Evolutionary conservation across 2,888 invertebrate species (phyloP), one percentile per base, ranked within the genome.

Genomic region (Eupithecia vulgata): DNA sequence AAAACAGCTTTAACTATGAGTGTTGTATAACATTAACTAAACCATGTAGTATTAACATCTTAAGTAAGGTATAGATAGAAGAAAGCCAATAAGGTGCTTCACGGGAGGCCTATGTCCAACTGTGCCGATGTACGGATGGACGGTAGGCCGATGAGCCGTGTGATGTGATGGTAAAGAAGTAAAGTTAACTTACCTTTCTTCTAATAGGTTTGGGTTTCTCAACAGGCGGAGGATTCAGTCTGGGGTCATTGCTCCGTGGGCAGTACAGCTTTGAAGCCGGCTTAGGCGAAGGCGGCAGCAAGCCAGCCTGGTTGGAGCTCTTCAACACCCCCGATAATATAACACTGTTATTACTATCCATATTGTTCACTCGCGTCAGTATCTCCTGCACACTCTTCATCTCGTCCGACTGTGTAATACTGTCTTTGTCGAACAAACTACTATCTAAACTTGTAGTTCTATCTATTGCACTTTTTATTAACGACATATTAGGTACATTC

Each of bases 391-490:
- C 94, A 82, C 91, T 94, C 77, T 89, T 91, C 82, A 94, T 84
- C 71, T 95, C 95, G 77, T 94, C 94, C 81, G 86, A 91, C 52
- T 87, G 89, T 75, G 90, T 89, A 79, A 87, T 86, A 83, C 87
- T 88, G 82, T 90, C 91, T 79, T 90, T 91, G 82, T 91, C 92
- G 76, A 92, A 92, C 81, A 93, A 85, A 87, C 90, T 88, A 86
- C 83, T 89, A 81, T 94, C 93, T 87, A 93, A 88, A 87, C 88
- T 91, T 85, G 92, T 91, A 87, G 92, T 93, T 90, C 93, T 89
- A 84, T 94, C 93, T 87, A 95, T 94, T 81, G 94, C 94, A 89
- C 92, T 94, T 82, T 94, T 94, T 82, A 95, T 94, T 83, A 94
- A 86, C 57, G 94, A 91, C 89, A 94, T 89, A 82, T 91, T 92